Base-by-base conservation (phyloP, 1,140 invertebrate genomes). In the Drosophila sp. region DNA sequence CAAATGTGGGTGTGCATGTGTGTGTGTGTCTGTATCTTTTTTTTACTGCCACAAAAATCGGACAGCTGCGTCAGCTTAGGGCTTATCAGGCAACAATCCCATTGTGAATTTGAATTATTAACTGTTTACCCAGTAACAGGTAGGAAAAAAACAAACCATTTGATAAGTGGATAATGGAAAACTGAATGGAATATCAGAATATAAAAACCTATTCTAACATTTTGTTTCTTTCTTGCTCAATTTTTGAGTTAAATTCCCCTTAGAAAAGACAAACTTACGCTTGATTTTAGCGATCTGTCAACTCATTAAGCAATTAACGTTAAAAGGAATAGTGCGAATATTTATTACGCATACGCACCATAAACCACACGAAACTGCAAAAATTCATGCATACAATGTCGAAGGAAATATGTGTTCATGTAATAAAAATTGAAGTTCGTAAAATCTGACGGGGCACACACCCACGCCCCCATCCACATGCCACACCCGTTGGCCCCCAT, bases 341-440 rank as follows among this genome's bases (percentile, higher is more conserved):
- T 72, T 79, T 82, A 89, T 84, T 87, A 72, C 83, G 57, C 66
- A 84, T 89, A 89, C 74, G 84, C 84, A 64, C 66, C 84, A 84
- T 89, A 89, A 90, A 89, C 68, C 70, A 50, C 70, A 65, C 50
- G 70, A 56, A 89, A 71, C 72, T 55, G 29, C 25, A 61, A 66
- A 67, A 60, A 41, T 50, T 41, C 60, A 75, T 66, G 55, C 66
- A 66, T 71, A 86, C 84, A 80, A 83, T 89, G 83, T 86, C 58
- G 44, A 55, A 40, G 10, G 69, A 76, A 79, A 82, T 76, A 78
- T 72, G 64, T 50, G 67, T 60, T 57, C 61, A 65, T 60, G 80
- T 75, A 80, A 89, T 89, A 90, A 87, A 87, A 87, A 55, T 50
- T 60, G 60, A 72, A 70, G 72, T 71, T 80, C 76, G 75, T 83